These are phyloP conservation scores for Elaeidobius kamerunicus DNA, from an alignment of 2,888 invertebrate genomes.

Conservation along the genomic window DNA sequence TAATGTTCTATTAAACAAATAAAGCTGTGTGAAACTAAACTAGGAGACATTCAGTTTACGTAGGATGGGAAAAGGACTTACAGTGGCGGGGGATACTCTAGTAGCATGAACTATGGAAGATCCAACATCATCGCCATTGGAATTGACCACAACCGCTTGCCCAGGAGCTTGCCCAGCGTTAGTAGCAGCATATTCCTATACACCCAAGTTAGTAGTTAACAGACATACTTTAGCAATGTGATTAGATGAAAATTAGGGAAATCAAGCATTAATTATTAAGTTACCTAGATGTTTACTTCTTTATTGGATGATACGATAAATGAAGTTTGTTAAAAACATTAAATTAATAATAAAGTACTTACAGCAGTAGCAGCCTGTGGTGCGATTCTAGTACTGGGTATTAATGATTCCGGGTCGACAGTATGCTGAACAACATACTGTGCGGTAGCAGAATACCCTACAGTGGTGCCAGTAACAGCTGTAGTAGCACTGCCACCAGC, in stretches of 20 bases:
- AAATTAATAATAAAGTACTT: no score
- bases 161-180: constrained; percentile 47
- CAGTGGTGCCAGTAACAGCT: constrained; percentile 50
- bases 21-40: no score
- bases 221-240: neutral
- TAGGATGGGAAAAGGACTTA: constrained; percentile 53
- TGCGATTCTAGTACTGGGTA: constrained; percentile 59
- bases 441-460: constrained; percentile 50
- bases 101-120: constrained; percentile 70
- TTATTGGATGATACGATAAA: no score
- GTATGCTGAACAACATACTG: constrained; percentile 68
- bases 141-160: constrained; percentile 41
- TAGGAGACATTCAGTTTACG: neutral
- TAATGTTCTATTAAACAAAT: no score
- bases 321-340: no score
- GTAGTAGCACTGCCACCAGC: constrained; percentile 56
- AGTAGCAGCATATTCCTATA: constrained; percentile 55
- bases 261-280: constrained; percentile 2
- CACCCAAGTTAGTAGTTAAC: constrained; percentile 36
- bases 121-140: constrained; percentile 51
- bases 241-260: neutral
- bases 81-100: constrained; percentile 87
- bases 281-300: no score
- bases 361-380: constrained; percentile 68
- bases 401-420: constrained; percentile 60